A percentile compares a stretch with the other conserved stretches of the same genome.
Evolutionary conservation across 1,140 invertebrate species (phyloP).

Genomic region (Berghia stephanieae): DNA sequence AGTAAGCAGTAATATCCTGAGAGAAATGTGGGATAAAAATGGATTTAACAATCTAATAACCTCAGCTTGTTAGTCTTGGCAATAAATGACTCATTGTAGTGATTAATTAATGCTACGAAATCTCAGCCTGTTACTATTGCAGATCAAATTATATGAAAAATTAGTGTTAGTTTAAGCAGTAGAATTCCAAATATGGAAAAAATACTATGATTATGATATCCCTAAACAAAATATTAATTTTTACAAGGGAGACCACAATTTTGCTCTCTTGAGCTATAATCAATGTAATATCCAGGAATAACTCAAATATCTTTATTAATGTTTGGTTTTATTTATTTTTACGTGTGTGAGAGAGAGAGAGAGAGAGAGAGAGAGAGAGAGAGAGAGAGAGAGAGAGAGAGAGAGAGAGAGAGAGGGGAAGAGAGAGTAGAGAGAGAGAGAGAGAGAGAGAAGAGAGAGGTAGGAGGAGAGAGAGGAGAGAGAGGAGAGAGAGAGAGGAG

Average conservation of each 20-base stretch:
- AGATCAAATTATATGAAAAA: too few relatives aligned
- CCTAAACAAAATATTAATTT: neutral
- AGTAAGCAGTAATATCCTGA: too few relatives aligned
- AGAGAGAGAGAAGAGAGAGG: too few relatives aligned
- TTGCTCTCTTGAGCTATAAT: neutral
- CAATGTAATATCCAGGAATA: neutral
- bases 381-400: conserved; percentile 6
- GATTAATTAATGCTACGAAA: too few relatives aligned
- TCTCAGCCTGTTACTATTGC: too few relatives aligned
- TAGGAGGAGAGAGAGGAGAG: neutral
- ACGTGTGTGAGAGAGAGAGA: neutral
- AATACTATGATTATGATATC: neutral
- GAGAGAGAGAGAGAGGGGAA: neutral
- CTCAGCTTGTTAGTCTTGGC: too few relatives aligned
- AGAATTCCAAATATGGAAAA: neutral
- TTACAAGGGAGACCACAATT: neutral
- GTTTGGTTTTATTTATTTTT: neutral
- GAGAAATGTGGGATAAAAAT: too few relatives aligned
- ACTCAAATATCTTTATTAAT: neutral
- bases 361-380: conserved; percentile 22
- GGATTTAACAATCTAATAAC: too few relatives aligned
- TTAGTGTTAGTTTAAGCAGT: neutral
- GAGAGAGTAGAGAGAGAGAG: too few relatives aligned
- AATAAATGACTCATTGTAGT: too few relatives aligned
- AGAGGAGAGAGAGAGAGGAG: neutral